Evolutionary conservation across 2,113 vertebrate species (phyloP), one percentile per base, ranked within the genome.

Genomic region (Crocuta crocuta): DNA sequence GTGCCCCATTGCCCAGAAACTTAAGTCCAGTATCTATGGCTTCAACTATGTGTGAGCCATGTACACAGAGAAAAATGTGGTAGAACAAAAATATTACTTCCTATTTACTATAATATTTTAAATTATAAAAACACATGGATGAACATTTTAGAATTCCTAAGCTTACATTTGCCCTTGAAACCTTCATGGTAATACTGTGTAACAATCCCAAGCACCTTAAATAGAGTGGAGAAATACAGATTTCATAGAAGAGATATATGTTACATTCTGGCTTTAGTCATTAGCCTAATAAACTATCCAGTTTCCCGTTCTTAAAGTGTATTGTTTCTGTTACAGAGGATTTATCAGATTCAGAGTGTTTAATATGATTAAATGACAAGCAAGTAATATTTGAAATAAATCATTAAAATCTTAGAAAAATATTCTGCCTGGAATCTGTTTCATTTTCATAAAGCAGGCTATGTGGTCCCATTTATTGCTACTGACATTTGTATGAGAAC

Each of bases 401-500:
- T 94, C 28, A 89, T 89, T 82, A 89, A 97, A 95, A 89, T 4
- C 33, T 83, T 81, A 92, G 45, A 73, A 92, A 97, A 97, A 66
- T 80, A 78, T 48, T 48, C 10, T 80, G 5, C 76, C 74, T 82
- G 2, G 21, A 88, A 93, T 88, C 31, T 55, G 10, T 87, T 91
- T 94, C 53, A 79, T 89, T 97, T 95, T 92, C n/a, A 95, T 83
- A 85, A 82, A 65, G 13, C 33, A 92, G 16, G 17, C 10, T 87
- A 2, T 9, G 0, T 87, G 58, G 85, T 95, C 48, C 39, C 71
- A 39, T 97, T 96, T 96, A 74, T 98, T 97, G 39, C 81, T 98
- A 70, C 97, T 97, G 83, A 65, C 55, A 48, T 81, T 86, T 93
- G 39, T 97, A 10, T 97, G 89, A 97, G 95, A 96, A 91, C 92